Base-by-base conservation (phyloP, 2,888 invertebrate species). In the Acronicta aceris region DNA sequence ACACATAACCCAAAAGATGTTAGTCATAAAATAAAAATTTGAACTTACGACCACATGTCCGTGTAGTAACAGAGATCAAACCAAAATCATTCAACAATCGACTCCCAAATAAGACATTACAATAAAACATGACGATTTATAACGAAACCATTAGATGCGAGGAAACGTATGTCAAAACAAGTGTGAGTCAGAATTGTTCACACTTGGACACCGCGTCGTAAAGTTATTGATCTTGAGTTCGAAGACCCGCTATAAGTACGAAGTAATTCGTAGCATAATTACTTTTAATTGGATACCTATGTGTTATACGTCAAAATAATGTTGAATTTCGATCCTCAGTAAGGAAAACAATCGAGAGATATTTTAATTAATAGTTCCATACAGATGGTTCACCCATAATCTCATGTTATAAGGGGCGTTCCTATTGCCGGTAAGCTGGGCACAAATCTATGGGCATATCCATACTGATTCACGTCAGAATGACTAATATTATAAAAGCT, bases 201-300 rank as follows among this genome's bases (percentile, higher is more conserved):
- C 67, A 70, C 66, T 67, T 75, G 73, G 73, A 54, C 64, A 67
- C 45, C 47, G 45, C 41, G 51, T 57, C 59, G 70, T 74, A 72
- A 77, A 74, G 61, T 56, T 65, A 70, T 76, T 63, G 73, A 73
- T 64, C 46, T 52, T 30, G 52, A 65, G 78, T 75, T 79, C 78
- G 55, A 54, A 68, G 73, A 78, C 78, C 57, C 55, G 70, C 67
- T 55, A 61, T 76, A 69, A 68, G 64, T 50, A 48, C 59, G 60
- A 9, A 74, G 56, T 68, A 57, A 75, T 66, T 66, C 69, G 43
- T 59, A 49, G 45, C 56, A 61, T 74, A 78, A 77, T 75, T 75
- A 71, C 60, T 65, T 59, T 68, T 71, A 71, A 73, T 71, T 71
- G 70, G 74, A 57, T 46, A 45, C 45, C n/a, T 25, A 48, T 49